Evolutionary conservation across 2,113 vertebrate genomes (phyloP).

Genomic region (Antechinus stuartii): DNA sequence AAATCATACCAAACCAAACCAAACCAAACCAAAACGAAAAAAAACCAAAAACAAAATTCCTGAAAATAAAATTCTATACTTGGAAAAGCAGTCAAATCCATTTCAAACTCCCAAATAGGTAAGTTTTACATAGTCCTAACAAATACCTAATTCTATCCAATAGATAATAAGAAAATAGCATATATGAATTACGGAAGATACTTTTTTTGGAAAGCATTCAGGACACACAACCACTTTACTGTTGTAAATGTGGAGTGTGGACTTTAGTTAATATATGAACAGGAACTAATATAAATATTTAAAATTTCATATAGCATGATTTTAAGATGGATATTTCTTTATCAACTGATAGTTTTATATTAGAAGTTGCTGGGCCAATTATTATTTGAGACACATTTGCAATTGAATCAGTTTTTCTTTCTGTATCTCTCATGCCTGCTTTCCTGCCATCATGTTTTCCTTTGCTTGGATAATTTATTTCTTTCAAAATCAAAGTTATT

Average conservation of each 20-base stretch:
- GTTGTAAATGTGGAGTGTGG: not conserved
- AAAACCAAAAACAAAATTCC: not conserved
- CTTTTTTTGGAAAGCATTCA: not conserved
- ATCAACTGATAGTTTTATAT: not conserved
- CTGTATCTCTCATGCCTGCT: not conserved
- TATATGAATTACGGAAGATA: not conserved
- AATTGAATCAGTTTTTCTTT: not conserved
- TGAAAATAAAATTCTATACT: not conserved
- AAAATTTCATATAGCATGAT: not conserved
- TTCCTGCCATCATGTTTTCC: not conserved
- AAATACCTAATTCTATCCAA: not conserved
- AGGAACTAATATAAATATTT: not conserved
- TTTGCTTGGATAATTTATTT: not conserved
- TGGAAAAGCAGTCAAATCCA: not conserved
- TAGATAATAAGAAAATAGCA: not conserved
- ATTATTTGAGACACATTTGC: not conserved
- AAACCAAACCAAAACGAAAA: too few relatives aligned
- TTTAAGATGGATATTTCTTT: not conserved
- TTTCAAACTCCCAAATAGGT: not conserved
- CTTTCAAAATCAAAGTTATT: not conserved
- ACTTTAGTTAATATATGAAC: not conserved
- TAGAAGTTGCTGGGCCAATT: not conserved
- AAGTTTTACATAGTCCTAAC: not conserved
- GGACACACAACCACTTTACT: not conserved
- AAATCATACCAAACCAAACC: not conserved